phyloP scores from a whole-genome alignment of 2,888 invertebrate genomes.

The Chloroclystis v-ata region DNA sequence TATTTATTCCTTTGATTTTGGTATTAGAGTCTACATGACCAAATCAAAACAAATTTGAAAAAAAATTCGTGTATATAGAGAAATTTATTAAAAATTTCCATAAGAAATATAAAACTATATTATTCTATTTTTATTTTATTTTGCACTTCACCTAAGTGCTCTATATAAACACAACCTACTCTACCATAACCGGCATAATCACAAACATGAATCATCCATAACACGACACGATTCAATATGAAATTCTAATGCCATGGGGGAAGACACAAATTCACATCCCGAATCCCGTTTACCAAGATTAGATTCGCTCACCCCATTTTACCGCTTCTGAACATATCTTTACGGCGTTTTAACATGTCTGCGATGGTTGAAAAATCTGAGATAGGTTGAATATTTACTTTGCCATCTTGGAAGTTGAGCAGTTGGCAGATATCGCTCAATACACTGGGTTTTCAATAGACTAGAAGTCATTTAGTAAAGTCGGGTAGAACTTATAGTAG shows the following conservation, averaged over 20 bases:
- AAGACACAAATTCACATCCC: slow-evolving; percentile 23
- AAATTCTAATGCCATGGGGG: slow-evolving; percentile 17
- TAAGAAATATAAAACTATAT: too few relatives aligned
- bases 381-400: slow-evolving; percentile 17
- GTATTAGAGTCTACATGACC: too few relatives aligned
- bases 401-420: slow-evolving; percentile 6
- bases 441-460: slow-evolving; percentile 11
- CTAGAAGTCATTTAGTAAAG: neutral
- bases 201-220: slow-evolving; percentile 7
- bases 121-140: too few relatives aligned
- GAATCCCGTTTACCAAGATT: slow-evolving; percentile 29
- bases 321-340: slow-evolving; percentile 24
- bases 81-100: too few relatives aligned
- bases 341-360: slow-evolving; percentile 24
- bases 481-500: neutral
- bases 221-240: slow-evolving; percentile 15
- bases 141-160: neutral
- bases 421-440: neutral
- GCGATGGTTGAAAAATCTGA: slow-evolving; percentile 22
- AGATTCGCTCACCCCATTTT: slow-evolving; percentile 29
- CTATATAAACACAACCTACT: slow-evolving; percentile 1
- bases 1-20: too few relatives aligned
- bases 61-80: too few relatives aligned
- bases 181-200: slow-evolving; percentile 1
- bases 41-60: too few relatives aligned